Evolutionary conservation across 2,113 vertebrate species (phyloP), one percentile per base, ranked within the genome.

Genomic region (Hoplias malabaricus): DNA sequence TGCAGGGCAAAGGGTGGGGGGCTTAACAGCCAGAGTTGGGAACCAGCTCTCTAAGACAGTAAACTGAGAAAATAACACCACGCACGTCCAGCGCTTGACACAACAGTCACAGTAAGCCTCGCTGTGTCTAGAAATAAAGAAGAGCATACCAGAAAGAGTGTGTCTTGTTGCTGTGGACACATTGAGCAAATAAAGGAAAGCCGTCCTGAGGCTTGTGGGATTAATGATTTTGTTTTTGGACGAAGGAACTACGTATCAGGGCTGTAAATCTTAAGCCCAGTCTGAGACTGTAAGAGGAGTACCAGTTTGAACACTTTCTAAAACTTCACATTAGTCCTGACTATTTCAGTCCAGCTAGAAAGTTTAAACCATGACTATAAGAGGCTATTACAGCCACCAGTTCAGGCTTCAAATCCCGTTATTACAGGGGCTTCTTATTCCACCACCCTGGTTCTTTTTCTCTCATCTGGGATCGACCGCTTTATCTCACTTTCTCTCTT

Each of bases 151-250:
- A 84, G 57, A 25, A 66, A 67, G 27, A 67, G 62, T 46, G 31
- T 21, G 54, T 66, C 72, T 62, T 33, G 77, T 79, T 79, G 67
- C 81, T 76, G 67, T 68, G 77, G 50, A 40, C 36, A 61, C 61
- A 67, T 56, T 59, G 68, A 69, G 40, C 61, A 75, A 75, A 77
- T 59, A 67, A 78, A 57, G 48, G 16, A 74, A 77, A 70, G 63
- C 21, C 68, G 27, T 38, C 42, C 69, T 78, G 13, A 69, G 27
- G 59, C 53, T 76, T 71, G 59, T 70, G 14, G 31, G 73, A 82
- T 82, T 76, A 57, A 79, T 68, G 76, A 61, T 75, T 78, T 36
- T 79, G 81, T 79, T 68, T 72, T 50, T 50, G 72, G 73, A 79
- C 59, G 25, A 23, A 69, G 68, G 31, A 69, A 3, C 19, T 2